A percentile compares a stretch with the other conserved stretches of the same genome.
These are phyloP conservation scores for Nephrocerus scutellatus DNA, from an alignment of 2,888 invertebrate species.

Conservation along the genomic window DNA sequence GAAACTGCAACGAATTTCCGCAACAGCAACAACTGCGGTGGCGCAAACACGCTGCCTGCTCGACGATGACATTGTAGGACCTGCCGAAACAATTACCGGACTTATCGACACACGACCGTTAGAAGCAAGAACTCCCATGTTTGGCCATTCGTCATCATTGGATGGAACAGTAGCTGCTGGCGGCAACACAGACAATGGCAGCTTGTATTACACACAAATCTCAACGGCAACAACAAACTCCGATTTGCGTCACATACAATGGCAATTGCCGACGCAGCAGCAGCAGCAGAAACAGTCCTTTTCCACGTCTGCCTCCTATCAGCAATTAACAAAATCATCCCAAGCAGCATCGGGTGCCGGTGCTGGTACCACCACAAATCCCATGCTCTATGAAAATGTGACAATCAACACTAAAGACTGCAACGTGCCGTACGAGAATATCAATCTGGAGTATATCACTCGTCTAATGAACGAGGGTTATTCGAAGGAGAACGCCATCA, in stretches of 20 bases:
- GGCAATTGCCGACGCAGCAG: slow-evolving; percentile 9
- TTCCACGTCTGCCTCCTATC: slow-evolving; percentile 18
- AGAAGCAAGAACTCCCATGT: slow-evolving; percentile 40
- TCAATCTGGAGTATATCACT: slow-evolving; percentile 85
- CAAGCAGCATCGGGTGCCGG: slow-evolving; percentile 3
- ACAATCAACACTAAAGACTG: slow-evolving; percentile 49
- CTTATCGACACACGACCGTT: slow-evolving; percentile 57
- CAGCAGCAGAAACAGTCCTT: slow-evolving; percentile 20
- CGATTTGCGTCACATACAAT: slow-evolving; percentile 18
- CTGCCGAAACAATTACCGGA: slow-evolving; percentile 66
- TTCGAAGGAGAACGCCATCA: slow-evolving; percentile 81
- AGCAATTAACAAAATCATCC: slow-evolving; percentile 21
- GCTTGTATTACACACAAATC: slow-evolving; percentile 17
- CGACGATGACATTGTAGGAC: slow-evolving; percentile 53
- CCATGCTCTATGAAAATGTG: slow-evolving; percentile 48
- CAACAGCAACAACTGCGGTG: slow-evolving; percentile 21
- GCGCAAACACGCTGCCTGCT: slow-evolving; percentile 31
- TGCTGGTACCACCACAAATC: too few species aligned
- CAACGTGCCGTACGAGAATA: slow-evolving; percentile 72
- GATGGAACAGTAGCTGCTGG: slow-evolving; percentile 12
- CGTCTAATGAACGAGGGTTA: slow-evolving; percentile 85
- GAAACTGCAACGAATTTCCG: slow-evolving; percentile 35
- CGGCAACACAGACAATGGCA: not conserved
- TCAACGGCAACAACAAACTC: slow-evolving; percentile 24
- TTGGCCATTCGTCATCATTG: slow-evolving; percentile 19